Percentiles rank a stretch among this genome's conserved stretches.
phyloP scores from a whole-genome alignment of 2,113 vertebrate genomes.

The Carollia perspicillata region DNA sequence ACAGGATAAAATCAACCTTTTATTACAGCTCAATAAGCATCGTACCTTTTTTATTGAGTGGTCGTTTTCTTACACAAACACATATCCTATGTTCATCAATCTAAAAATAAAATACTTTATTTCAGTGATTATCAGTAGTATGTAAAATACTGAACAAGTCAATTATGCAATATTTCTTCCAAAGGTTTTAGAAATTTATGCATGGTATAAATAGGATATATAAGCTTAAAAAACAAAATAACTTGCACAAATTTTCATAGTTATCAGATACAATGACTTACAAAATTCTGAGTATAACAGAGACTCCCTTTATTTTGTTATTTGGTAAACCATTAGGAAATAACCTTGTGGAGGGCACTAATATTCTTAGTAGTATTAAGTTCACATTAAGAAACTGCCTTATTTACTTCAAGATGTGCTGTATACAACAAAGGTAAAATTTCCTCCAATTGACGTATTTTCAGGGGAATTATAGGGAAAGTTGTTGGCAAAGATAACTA shows the following conservation, averaged over 20 bases:
- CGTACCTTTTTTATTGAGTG: slow-evolving; percentile 97
- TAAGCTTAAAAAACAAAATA: slow-evolving; percentile 44
- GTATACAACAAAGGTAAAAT: background rate
- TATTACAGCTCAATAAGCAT: background rate
- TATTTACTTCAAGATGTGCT: background rate
- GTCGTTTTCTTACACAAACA: slow-evolving; percentile 96
- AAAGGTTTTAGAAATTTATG: slow-evolving; percentile 9
- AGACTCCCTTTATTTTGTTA: slow-evolving; percentile 8
- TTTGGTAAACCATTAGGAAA: slow-evolving; percentile 24
- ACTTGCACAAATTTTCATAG: background rate
- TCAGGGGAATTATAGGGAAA: background rate
- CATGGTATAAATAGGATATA: background rate
- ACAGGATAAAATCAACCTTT: background rate
- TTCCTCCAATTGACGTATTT: slow-evolving; percentile 1
- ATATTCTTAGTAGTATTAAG: background rate
- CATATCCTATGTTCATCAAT: slow-evolving; percentile 99
- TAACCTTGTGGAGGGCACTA: background rate
- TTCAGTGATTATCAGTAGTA: slow-evolving; percentile 7
- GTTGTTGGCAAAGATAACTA: background rate
- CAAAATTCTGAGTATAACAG: background rate
- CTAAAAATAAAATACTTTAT: slow-evolving; percentile 78
- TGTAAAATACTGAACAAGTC: slow-evolving; percentile 17
- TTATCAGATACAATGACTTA: slow-evolving; percentile 13
- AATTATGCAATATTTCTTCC: background rate
- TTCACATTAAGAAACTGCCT: background rate